phyloP scores from a whole-genome alignment of 2,888 invertebrate genomes.

The Vanessa cardui region DNA sequence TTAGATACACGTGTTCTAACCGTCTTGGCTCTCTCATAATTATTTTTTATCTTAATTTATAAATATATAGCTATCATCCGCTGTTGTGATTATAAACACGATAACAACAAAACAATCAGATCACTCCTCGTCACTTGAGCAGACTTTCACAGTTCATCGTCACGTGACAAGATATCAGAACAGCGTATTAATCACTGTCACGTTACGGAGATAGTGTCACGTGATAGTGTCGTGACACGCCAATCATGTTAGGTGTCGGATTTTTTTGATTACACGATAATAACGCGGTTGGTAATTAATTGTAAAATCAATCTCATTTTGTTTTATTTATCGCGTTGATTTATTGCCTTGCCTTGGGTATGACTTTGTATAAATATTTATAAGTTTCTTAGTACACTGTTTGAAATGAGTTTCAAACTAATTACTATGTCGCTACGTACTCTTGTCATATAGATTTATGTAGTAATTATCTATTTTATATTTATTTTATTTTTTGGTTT shows the following conservation, averaged over 20 bases:
- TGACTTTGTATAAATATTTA: too few species aligned
- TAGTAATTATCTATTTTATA: too few species aligned
- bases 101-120: not conserved
- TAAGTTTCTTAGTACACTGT: too few species aligned
- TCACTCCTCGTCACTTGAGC: slow-evolving; percentile 3
- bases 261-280: slow-evolving; percentile 19
- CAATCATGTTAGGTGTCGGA: slow-evolving; percentile 8
- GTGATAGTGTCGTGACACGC: slow-evolving; percentile 23
- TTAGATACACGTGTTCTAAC: too few species aligned
- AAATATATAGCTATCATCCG: too few species aligned
- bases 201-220: slow-evolving; percentile 29
- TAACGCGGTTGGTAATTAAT: slow-evolving; percentile 4
- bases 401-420: not conserved
- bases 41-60: too few species aligned
- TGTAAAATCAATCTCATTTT: slow-evolving; percentile 1
- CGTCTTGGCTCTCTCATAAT: too few species aligned
- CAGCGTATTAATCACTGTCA: slow-evolving; percentile 35
- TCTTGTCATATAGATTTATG: too few species aligned
- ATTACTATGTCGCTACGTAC: not conserved
- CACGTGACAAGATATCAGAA: slow-evolving; percentile 25
- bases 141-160: slow-evolving; percentile 22
- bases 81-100: not conserved
- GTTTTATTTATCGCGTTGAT: not conserved
- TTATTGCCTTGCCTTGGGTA: not conserved
- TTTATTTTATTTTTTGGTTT: too few species aligned